Conservation (phyloP, 2,113 vertebrate genomes). For the Aegypius monachus region DNA sequence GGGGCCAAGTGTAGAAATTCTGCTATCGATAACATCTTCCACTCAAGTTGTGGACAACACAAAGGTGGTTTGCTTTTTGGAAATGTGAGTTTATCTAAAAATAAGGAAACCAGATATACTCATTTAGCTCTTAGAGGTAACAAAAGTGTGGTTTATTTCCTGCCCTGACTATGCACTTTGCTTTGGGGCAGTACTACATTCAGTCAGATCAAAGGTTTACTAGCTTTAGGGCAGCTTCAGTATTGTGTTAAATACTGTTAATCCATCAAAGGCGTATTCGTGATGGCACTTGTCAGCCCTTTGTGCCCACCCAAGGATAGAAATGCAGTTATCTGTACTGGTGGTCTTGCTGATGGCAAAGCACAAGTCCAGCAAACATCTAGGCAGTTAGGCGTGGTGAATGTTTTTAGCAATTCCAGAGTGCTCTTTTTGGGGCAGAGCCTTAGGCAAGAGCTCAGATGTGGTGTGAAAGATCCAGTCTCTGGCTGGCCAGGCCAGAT, state of each 20-base stretch:
- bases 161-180: accelerated
- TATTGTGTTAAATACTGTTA: accelerated
- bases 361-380: not conserved
- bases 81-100: not conserved
- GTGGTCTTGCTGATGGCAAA: not conserved
- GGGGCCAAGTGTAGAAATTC: not conserved
- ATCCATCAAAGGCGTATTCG: accelerated
- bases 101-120: not conserved
- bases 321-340: not conserved
- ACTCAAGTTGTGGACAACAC: not conserved
- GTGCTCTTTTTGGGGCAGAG: not conserved
- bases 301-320: accelerated
- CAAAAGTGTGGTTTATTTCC: not conserved
- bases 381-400: accelerated
- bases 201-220: not conserved
- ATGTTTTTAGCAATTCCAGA: accelerated
- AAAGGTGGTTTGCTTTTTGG: not conserved
- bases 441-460: not conserved
- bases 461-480: too few relatives aligned
- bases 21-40: not conserved
- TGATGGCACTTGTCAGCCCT: accelerated
- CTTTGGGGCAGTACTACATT: not conserved
- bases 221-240: not conserved
- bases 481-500: not conserved
- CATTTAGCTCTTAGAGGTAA: not conserved